Evolutionary conservation across 2,888 invertebrate genomes (phyloP), one percentile per base, ranked within the genome.

Genomic region (Lapara coniferarum): DNA sequence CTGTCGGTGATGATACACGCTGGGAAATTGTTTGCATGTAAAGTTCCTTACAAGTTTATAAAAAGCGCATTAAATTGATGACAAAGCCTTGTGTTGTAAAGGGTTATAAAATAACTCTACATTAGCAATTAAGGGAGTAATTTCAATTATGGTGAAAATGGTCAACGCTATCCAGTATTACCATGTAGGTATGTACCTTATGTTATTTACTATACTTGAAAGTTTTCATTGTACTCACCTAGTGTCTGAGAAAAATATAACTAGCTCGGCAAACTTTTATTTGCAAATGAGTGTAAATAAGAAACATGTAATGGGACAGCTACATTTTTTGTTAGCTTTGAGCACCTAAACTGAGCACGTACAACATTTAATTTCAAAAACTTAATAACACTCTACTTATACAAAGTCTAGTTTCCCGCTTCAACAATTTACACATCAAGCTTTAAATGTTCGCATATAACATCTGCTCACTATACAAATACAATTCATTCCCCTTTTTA

Each of bases 1-100:
- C 85, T 85, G 87, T 86, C 85, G 84, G 84, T 86, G 88, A 89
- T 85, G 85, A 86, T 88, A 89, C 87, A 87, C 83, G 78, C 81
- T 81, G 85, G 84, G 87, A 86, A 88, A 89, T 88, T 89, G 89
- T 89, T 90, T 89, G 83, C 84, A 82, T 83, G 84, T 83, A 75
- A 76, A 74, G 79, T 78, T 82, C 82, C 78, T 80, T 81, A 82
- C 81, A 80, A 81, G 83, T 85, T 86, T 83, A 82, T 84, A 85
- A 84, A 80, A 73, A 74, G 73, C 74, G 72, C 78, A 72, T 76
- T 74, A 71, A 70, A 44, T 56, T 59, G 59, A 59, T 63, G 63
- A 49, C 19, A 19, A 13, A 46, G 10, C 46, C 63, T 49, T 49
- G 49, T 63, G 63, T 63, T 49, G n/a, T 19, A 6, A 59, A 46